Evolutionary conservation across 1,140 invertebrate genomes (phyloP), one percentile per base, ranked within the genome.

Genomic region (Agraylea sexmaculata): DNA sequence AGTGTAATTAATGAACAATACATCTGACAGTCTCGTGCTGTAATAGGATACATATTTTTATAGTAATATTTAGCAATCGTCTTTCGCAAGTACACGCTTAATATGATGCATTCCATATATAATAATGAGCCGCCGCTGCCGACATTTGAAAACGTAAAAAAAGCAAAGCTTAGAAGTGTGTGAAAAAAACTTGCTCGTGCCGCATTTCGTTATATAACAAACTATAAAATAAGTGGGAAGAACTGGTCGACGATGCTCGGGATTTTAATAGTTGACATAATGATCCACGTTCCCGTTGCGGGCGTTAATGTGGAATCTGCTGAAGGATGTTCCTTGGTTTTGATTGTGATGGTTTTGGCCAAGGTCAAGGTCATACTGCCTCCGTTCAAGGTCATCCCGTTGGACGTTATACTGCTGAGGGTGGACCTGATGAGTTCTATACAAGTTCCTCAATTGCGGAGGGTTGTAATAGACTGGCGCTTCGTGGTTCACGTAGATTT

Each of bases 361-460:
- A 57, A 52, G 61, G 61, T 64, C 64, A 62, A 67, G 62, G 62
- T 60, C 62, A 60, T 51, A 46, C 32, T 27, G 36, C 52, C 51
- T 53, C 37, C 51, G 48, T 36, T 52, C 50, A 45, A 55, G 51
- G 35, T 40, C 43, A 20, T 16, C 39, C 20, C 23, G 15, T 27
- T 36, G 33, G 29, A 23, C 30, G 17, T 45, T 39, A 37, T 44
- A 48, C 5, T 32, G 27, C 13, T 40, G 38, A n/a, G 43, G 43
- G 17, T 49, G 43, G 7, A 43, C 31, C 35, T 58, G 53, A 25
- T 55, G 54, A 31, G 58, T 53, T 31, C 56, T 41, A 22, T 47
- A 42, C 18, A 46, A 12, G 12, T 43, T 35, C 13, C 40, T 37
- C 6, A 22, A 37, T 13, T 31, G 34, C 11, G 10, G 19, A 12